phyloP scores from a whole-genome alignment of 2,888 invertebrate genomes.

The Trilocha varians region DNA sequence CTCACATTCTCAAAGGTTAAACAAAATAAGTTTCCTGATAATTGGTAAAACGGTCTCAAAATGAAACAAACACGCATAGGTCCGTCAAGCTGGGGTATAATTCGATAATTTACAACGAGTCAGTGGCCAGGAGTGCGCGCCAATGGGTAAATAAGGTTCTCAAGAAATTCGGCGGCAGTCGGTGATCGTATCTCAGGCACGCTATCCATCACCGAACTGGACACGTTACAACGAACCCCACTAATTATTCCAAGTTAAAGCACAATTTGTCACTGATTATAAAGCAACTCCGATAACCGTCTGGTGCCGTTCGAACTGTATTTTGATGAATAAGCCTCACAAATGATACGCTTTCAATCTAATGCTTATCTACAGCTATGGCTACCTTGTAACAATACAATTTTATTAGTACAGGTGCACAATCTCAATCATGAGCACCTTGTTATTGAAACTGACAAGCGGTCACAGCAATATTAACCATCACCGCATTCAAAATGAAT shows the following conservation, averaged over 20 bases:
- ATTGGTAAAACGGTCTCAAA: constrained; percentile 54
- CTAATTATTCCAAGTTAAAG: constrained; percentile 49
- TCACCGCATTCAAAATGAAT: constrained; percentile 54
- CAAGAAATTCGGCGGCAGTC: constrained; percentile 59
- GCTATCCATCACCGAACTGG: constrained; percentile 57
- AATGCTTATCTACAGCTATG: constrained; percentile 5
- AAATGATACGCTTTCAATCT: constrained; percentile 10
- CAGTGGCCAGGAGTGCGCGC: constrained; percentile 31
- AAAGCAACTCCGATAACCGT: constrained; percentile 13
- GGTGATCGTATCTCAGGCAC: constrained; percentile 56
- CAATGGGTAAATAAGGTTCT: constrained; percentile 56
- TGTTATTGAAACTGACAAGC: constrained; percentile 63
- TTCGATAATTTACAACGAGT: constrained; percentile 60
- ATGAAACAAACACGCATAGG: constrained; percentile 65
- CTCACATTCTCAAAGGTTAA: constrained; percentile 49
- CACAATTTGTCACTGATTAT: constrained; percentile 49
- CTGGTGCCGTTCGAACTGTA: neutral
- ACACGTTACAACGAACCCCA: constrained; percentile 46
- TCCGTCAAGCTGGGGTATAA: constrained; percentile 48
- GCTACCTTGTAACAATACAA: constrained; percentile 11
- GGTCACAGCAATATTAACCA: constrained; percentile 67
- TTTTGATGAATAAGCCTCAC: constrained; percentile 14
- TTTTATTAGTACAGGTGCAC: constrained; percentile 36
- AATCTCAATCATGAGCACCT: constrained; percentile 40
- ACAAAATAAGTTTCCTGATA: constrained; percentile 41